Base-by-base conservation (phyloP, 2,888 invertebrate species). In the Zootermopsis nevadensis region DNA sequence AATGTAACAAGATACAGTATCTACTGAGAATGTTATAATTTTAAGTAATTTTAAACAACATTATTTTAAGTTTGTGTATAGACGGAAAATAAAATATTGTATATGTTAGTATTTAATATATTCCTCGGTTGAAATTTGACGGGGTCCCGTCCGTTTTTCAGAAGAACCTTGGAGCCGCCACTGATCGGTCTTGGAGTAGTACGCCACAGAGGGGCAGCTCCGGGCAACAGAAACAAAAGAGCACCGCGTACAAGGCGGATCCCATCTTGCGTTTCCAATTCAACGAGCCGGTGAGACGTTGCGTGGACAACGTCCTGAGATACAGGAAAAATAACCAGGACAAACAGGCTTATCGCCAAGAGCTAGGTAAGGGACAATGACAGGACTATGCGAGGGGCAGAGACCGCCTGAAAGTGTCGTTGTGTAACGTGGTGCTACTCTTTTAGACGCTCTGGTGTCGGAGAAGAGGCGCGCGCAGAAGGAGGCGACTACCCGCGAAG, bases 251-350 rank as follows among this genome's bases (percentile, higher is more conserved):
- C 6, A 87, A 87, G 48, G 92, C 92, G 86, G 94, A 95, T 88
- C 94, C 95, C 3, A 91, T 93, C 85, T 90, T 94, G 86, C 92
- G 93, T 86, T 93, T 91, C 86, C 91, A 91, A 85, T 92, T 93
- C 89, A 91, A 92, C n/a, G 92, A 93, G 77, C 90, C 91, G 83
- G 88, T 92, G 84, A 91, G 94, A 85, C 91, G 92, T 87, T 92
- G 92, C 85, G 92, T 95, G 24, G 94, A 95, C 87, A 94, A 94
- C 88, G 93, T 93, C 86, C 91, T 95, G 85, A 90, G 94, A 48
- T 95, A 95, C 88, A 92, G 92, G 86, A 91, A 92, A 81, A 91
- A 92, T 33, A 90, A 91, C 82, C 90, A 89, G 31, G 91, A 93
- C 84, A 92, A 93, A 86, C 89, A 90, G 84, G 88, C 89, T 80